phyloP scores from a whole-genome alignment of 1,140 invertebrate genomes.

The Sycophaga agraensis region DNA sequence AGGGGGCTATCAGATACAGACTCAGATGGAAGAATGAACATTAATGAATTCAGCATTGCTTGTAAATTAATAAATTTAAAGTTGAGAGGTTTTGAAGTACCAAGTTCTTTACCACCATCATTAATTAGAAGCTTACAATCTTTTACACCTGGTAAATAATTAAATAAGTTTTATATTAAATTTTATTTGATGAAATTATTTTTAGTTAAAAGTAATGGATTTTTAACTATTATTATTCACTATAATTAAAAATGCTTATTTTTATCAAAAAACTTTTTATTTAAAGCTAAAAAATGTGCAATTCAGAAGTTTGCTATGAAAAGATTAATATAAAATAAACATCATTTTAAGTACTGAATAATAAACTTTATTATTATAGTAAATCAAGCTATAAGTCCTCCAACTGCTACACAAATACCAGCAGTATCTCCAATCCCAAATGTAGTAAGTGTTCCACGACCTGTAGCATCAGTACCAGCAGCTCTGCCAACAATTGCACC shows the following conservation, averaged over 20 bases:
- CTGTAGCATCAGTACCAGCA: constrained; percentile 36
- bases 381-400: constrained; percentile 31
- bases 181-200: not conserved
- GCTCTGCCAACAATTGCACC: constrained; percentile 40
- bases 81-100: constrained; percentile 87
- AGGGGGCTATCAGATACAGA: constrained; percentile 93
- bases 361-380: constrained; percentile 12
- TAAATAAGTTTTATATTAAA: not conserved
- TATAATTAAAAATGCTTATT: too few species aligned
- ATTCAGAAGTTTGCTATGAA: too few species aligned
- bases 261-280: too few species aligned
- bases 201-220: too few species aligned
- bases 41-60: constrained; percentile 96
- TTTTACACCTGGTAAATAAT: constrained; percentile 50
- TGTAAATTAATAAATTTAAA: constrained; percentile 96
- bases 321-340: not conserved
- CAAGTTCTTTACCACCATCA: constrained; percentile 77
- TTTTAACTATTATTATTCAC: too few species aligned
- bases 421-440: constrained; percentile 30
- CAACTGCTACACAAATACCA: constrained; percentile 36
- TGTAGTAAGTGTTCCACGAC: constrained; percentile 30
- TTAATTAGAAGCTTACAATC: constrained; percentile 68
- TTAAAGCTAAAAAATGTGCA: too few species aligned
- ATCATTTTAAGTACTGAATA: not conserved
- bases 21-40: constrained; percentile 94